Base-by-base conservation (phyloP, 64 coral and sea anemone species). In the Pocillopora verrucosa region DNA sequence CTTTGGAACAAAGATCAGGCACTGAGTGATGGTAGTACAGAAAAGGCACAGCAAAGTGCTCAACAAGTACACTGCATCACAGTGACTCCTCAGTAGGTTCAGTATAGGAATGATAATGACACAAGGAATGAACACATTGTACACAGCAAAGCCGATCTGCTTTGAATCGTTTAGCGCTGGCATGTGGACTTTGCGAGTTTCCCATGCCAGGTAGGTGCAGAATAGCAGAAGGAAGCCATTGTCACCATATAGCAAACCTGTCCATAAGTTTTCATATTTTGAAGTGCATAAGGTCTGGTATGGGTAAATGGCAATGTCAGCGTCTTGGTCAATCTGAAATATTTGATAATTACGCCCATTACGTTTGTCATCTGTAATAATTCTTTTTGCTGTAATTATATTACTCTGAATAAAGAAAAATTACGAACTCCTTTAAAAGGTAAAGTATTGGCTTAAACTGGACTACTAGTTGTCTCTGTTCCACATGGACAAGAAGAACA, bases 1-100 rank as follows among this genome's bases (percentile, higher is more conserved):
- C 90, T 92, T 95, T 24, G 94, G 94, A 24, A 95, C 35, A 51
- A 95, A 95, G 73, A 95, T 95, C 36, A 95, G 73, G 87, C 86
- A 89, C 19, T 92, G 94, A 10, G 90, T 89, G 19, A 84, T 76
- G 16, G 86, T 95, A 61, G 94, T 95, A 58, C 94, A 95, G 74
- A 95, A 89, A 64, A 95, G 75, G 58, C 90, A 92, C 16, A 95
- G 74, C 25, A 95, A 17, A 14, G 87, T 62, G 16, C 63, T 86
- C 61, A 95, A 78, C 2, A 79, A 77, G 74, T 92, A 89, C 16
- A 86, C 80, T 1, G 87, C 86, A 11, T 60, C 83, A 9, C 87
- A 83, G 25, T 92, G 78, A 38, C 34, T 67, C 24, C 84, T 72
- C 5, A 95, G 61, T n/a, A 92, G 34, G 80, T 92, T 87, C 0